These are phyloP conservation scores for Arvicanthis niloticus DNA, from an alignment of 2,113 vertebrate genomes.

Conservation along the genomic window DNA sequence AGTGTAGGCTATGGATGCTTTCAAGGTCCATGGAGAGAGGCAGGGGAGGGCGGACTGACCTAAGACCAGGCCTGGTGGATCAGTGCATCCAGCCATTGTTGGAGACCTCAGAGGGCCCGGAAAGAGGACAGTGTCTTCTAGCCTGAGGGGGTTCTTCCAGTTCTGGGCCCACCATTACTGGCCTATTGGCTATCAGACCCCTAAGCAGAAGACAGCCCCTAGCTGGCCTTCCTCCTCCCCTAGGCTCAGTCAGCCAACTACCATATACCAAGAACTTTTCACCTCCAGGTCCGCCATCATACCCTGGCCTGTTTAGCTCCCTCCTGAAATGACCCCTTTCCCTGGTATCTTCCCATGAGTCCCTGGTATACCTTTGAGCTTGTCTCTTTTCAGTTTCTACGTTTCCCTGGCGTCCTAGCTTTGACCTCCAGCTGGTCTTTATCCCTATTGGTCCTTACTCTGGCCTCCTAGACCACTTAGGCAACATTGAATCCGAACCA, in stretches of 20 bases:
- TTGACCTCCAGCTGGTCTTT: background rate
- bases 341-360: no score
- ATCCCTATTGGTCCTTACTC: background rate
- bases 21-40: no score
- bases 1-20: no score
- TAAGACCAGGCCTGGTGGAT: accelerated
- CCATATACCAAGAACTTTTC: background rate
- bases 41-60: accelerated
- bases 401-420: background rate
- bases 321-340: accelerated
- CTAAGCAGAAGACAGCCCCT: background rate
- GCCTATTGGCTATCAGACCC: no score
- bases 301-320: background rate
- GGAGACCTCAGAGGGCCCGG: background rate
- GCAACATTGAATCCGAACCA: background rate
- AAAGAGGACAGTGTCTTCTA: background rate
- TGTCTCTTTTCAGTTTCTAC: background rate
- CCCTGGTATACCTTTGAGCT: background rate
- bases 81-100: background rate
- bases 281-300: background rate
- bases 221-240: background rate
- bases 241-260: accelerated
- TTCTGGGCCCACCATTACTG: background rate
- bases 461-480: background rate
- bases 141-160: no score